Evolutionary conservation across 1,140 invertebrate species (phyloP).

Genomic region (Pseudomyrmex gracilis): DNA sequence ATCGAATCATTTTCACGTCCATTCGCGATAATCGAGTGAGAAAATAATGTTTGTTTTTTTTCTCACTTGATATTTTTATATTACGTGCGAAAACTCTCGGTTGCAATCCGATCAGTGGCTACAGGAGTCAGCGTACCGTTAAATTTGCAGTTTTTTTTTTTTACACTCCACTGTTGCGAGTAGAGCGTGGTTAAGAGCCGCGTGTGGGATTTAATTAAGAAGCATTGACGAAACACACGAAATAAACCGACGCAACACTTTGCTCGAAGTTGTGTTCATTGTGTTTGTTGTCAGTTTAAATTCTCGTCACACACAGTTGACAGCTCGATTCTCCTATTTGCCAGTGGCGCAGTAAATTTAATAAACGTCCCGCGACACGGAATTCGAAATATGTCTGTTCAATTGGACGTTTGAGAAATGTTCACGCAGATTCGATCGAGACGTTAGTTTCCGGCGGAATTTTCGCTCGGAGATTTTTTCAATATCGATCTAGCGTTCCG

Average conservation of each 20-base stretch:
- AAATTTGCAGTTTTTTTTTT: constrained; percentile 22
- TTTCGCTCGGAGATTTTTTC: neutral
- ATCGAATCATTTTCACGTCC: too few species aligned
- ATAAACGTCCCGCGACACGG: too few species aligned
- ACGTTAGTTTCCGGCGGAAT: neutral
- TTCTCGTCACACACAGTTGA: too few species aligned
- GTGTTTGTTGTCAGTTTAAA: too few species aligned
- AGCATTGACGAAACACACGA: too few species aligned
- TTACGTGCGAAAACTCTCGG: neutral
- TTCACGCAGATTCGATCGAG: too few species aligned
- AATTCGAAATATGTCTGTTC: neutral
- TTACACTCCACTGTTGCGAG: neutral
- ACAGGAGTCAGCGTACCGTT: neutral
- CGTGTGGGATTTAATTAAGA: too few species aligned
- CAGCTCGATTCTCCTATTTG: too few species aligned
- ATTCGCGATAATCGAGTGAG: neutral
- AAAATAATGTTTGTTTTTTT: neutral
- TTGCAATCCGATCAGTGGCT: too few species aligned
- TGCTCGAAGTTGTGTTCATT: too few species aligned
- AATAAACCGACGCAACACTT: too few species aligned
- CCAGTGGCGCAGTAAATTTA: neutral
- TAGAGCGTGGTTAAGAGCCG: too few species aligned
- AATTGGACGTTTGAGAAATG: neutral
- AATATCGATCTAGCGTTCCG: neutral
- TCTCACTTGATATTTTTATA: neutral